These are phyloP conservation scores for Harlomillsia oculata DNA, from an alignment of 1,140 invertebrate genomes.

Conservation along the genomic window DNA sequence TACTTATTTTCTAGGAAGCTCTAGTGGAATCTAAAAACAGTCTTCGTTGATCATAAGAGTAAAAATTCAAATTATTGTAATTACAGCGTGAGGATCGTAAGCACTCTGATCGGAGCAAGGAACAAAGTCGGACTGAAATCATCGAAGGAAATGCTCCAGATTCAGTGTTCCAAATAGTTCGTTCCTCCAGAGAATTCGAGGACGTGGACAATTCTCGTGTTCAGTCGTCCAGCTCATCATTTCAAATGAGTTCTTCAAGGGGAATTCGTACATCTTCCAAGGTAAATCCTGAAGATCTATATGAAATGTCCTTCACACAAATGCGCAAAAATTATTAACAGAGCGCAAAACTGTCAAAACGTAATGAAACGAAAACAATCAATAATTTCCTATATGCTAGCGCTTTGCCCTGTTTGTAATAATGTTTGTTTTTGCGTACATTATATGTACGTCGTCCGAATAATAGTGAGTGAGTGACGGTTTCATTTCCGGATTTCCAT, in stretches of 20 bases:
- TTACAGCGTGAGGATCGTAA: slow-evolving; percentile 31
- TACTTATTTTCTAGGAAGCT: neutral
- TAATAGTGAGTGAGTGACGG: no score
- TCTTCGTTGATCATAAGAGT: neutral
- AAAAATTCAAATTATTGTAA: neutral
- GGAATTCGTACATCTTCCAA: slow-evolving; percentile 29
- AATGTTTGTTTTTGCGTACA: no score
- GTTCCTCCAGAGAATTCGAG: slow-evolving; percentile 28
- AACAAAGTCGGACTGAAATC: slow-evolving; percentile 31
- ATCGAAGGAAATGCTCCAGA: slow-evolving; percentile 34
- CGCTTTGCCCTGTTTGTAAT: no score
- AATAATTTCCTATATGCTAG: no score
- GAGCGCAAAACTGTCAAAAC: no score
- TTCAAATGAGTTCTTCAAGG: slow-evolving; percentile 33
- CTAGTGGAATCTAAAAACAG: neutral
- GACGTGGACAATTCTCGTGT: slow-evolving; percentile 17
- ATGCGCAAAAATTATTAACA: no score
- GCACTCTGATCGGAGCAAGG: slow-evolving; percentile 23
- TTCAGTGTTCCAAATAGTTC: slow-evolving; percentile 31
- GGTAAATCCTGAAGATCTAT: slow-evolving; percentile 10
- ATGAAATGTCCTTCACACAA: neutral
- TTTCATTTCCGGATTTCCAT: no score
- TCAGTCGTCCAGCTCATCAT: slow-evolving; percentile 25
- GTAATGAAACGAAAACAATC: no score
- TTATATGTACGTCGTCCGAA: no score